phyloP scores from a whole-genome alignment of 2,888 invertebrate genomes.

The Diogma glabrata region DNA sequence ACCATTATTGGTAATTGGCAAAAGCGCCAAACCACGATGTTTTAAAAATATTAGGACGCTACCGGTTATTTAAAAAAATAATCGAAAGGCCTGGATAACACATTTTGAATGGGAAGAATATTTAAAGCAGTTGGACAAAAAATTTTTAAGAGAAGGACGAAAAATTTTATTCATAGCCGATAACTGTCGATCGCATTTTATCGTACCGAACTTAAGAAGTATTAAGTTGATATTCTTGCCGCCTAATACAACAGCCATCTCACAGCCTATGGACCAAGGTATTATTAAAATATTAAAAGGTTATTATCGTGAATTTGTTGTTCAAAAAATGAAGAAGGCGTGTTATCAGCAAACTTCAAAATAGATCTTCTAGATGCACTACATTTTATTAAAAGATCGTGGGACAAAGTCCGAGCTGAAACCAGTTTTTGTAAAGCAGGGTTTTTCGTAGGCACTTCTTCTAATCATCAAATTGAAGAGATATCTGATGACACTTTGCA shows the following conservation, averaged over 20 bases:
- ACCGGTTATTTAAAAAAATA: neutral
- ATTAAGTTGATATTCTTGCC: neutral
- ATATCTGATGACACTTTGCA: too few species aligned
- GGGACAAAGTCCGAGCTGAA: too few species aligned
- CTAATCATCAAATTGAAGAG: too few species aligned
- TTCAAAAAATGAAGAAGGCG: too few species aligned
- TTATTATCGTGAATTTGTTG: too few species aligned
- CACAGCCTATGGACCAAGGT: slow-evolving; percentile 1
- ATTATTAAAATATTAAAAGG: neutral
- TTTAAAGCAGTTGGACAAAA: neutral
- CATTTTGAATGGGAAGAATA: neutral
- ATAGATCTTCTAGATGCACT: too few species aligned
- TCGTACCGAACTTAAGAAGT: neutral
- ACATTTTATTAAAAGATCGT: too few species aligned
- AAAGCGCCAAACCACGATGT: neutral
- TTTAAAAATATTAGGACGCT: neutral
- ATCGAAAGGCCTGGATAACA: neutral
- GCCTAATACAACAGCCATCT: neutral
- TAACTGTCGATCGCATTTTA: neutral
- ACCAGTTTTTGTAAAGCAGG: too few species aligned
- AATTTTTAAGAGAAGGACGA: neutral
- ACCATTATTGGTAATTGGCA: neutral
- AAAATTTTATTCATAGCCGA: neutral
- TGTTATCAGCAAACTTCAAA: too few species aligned
- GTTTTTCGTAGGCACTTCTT: too few species aligned